Percentiles rank a stretch among this genome's conserved stretches.
Evolutionary conservation across 2,113 vertebrate species (phyloP).

Genomic region (Potamarius usumacintae): DNA sequence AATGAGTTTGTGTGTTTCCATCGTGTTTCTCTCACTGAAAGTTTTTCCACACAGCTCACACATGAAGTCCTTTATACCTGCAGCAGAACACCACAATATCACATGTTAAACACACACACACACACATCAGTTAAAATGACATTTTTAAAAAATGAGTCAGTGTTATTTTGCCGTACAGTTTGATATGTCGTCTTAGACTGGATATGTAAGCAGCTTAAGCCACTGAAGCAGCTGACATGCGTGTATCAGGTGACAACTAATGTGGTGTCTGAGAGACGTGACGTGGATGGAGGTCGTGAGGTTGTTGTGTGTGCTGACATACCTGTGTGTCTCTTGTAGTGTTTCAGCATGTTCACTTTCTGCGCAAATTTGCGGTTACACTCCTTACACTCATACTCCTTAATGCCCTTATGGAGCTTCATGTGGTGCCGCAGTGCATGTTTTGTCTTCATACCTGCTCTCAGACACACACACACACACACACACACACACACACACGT

Average conservation of each 20-base stretch:
- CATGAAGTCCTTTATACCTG: constrained; percentile 99
- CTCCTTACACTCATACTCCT: constrained; percentile 94
- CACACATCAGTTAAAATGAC: not conserved
- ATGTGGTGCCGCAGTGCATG: constrained; percentile 97
- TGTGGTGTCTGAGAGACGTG: not conserved
- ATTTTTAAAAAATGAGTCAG: not conserved
- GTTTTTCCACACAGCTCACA: constrained; percentile 97
- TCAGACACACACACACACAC: constrained; percentile 31
- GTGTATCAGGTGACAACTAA: not conserved
- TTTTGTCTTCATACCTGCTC: constrained; percentile 97
- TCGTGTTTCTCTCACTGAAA: constrained; percentile 93
- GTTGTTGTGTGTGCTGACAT: not conserved
- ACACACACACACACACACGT: constrained; percentile 20
- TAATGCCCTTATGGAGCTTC: constrained; percentile 99
- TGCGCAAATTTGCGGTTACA: constrained; percentile 97
- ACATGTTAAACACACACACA: constrained; percentile 49
- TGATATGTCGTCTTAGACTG: no score
- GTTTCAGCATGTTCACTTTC: constrained; percentile 99
- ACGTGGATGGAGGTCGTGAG: not conserved
- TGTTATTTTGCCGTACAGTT: not conserved
- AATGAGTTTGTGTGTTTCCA: constrained; percentile 97
- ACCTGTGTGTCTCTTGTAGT: constrained; percentile 97
- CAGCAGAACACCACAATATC: constrained; percentile 11
- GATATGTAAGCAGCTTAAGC: no score
- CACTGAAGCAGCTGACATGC: no score